Conservation (phyloP, 2,797 vertebrate genomes). For the Simalia tracyae region DNA sequence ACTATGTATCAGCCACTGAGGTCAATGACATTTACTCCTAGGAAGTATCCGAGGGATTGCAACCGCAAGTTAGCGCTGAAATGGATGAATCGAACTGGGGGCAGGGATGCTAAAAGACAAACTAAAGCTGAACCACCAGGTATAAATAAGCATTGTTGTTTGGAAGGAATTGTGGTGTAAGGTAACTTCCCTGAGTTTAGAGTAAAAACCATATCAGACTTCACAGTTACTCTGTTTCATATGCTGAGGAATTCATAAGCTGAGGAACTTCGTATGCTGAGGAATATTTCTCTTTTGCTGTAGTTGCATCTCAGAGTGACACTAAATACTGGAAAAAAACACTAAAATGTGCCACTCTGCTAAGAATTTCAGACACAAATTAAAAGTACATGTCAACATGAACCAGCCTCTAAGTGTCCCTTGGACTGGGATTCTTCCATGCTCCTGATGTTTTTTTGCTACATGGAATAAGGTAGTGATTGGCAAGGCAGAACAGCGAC, state of each 20-base stretch:
- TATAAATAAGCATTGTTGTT: not conserved
- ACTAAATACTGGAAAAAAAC: constrained; percentile 3
- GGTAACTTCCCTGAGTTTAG: not conserved
- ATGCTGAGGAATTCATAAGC: not conserved
- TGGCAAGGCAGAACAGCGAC: constrained; percentile 63
- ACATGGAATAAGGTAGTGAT: not conserved
- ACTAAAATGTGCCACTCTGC: constrained; percentile 14
- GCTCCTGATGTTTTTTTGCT: constrained; percentile 19
- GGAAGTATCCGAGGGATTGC: not conserved
- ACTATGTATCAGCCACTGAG: not conserved
- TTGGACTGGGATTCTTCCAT: not conserved
- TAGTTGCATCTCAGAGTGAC: not conserved
- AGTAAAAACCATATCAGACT: constrained; percentile 25
- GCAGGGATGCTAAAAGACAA: not conserved
- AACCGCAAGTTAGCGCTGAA: not conserved
- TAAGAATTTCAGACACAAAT: not conserved
- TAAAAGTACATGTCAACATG: constrained; percentile 32
- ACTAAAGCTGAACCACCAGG: not conserved
- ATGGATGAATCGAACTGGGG: not conserved
- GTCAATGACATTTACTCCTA: not conserved
- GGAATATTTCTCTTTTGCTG: not conserved
- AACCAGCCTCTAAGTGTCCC: not conserved
- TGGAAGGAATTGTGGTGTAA: not conserved
- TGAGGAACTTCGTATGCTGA: not conserved
- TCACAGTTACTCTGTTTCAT: constrained; percentile 1